Evolutionary conservation across 23 tunicate species (phyloP).

Genomic region (Oikopleura albicans): DNA sequence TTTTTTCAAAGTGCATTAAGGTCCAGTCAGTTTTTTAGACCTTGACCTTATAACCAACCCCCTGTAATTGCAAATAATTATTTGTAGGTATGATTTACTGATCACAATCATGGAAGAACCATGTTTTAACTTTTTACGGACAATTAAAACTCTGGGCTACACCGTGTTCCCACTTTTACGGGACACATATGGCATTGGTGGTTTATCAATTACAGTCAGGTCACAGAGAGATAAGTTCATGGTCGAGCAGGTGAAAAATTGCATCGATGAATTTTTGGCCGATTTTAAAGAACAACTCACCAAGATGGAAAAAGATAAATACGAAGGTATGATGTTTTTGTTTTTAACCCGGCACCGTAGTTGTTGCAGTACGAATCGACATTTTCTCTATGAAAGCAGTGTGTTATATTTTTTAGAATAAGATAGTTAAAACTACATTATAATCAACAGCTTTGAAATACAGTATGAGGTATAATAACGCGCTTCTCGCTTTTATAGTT

Average conservation of each 20-base stretch:
- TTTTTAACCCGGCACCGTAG: too few relatives aligned
- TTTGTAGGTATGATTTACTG: constrained; percentile 20
- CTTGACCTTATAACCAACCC: too few relatives aligned
- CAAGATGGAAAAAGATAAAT: neutral
- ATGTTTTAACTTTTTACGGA: constrained; percentile 58
- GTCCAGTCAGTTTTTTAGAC: too few relatives aligned
- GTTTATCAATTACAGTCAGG: constrained; percentile 39
- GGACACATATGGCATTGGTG: constrained; percentile 34
- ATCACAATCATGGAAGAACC: constrained; percentile 43
- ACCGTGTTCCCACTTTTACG: constrained; percentile 36
- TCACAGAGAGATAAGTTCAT: constrained; percentile 55
- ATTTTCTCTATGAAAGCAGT: too few relatives aligned
- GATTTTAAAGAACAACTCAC: neutral
- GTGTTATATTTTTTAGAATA: too few relatives aligned
- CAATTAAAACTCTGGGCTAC: constrained; percentile 65
- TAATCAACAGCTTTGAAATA: too few relatives aligned
- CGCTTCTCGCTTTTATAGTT: too few relatives aligned
- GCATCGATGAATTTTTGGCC: constrained; percentile 22
- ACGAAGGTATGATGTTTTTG: neutral
- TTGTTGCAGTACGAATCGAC: too few relatives aligned
- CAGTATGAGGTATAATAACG: too few relatives aligned
- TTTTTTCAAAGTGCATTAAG: too few relatives aligned
- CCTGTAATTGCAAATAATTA: too few relatives aligned
- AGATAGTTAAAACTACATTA: too few relatives aligned
- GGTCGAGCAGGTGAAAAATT: constrained; percentile 25